Percentiles rank a stretch among this genome's conserved stretches.
These are phyloP conservation scores for Halcyon badia DNA, from an alignment of 2,797 vertebrate species.

Conservation along the genomic window DNA sequence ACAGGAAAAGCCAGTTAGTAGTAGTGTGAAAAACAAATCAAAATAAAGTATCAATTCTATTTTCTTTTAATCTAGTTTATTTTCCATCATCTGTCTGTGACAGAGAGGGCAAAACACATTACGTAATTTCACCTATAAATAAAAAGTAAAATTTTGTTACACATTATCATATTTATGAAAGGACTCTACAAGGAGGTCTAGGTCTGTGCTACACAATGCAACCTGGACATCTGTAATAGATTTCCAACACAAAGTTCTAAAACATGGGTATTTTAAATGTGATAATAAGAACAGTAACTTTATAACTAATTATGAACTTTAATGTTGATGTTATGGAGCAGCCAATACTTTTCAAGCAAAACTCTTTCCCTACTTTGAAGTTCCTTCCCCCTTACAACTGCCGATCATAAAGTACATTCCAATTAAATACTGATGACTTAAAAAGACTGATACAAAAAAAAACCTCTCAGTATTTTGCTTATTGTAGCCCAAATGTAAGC, in stretches of 20 bases:
- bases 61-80: background rate
- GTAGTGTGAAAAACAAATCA: accelerated
- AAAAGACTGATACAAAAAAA: background rate
- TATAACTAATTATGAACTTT: background rate
- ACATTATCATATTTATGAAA: background rate
- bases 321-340: background rate
- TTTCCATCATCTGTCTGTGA: background rate
- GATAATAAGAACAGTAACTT: background rate
- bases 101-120: background rate
- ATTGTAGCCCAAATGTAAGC: background rate
- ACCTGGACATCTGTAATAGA: background rate
- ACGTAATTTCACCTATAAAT: background rate
- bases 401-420: background rate
- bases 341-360: background rate
- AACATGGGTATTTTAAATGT: background rate
- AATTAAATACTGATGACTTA: background rate
- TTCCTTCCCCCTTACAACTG: background rate
- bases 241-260: background rate
- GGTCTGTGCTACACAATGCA: background rate
- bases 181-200: background rate
- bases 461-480: background rate
- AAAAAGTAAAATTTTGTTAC: background rate
- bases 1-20: background rate
- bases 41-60: background rate
- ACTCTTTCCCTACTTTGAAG: background rate